Conservation (phyloP, 2,888 invertebrate genomes). For the Agriopis marginaria region DNA sequence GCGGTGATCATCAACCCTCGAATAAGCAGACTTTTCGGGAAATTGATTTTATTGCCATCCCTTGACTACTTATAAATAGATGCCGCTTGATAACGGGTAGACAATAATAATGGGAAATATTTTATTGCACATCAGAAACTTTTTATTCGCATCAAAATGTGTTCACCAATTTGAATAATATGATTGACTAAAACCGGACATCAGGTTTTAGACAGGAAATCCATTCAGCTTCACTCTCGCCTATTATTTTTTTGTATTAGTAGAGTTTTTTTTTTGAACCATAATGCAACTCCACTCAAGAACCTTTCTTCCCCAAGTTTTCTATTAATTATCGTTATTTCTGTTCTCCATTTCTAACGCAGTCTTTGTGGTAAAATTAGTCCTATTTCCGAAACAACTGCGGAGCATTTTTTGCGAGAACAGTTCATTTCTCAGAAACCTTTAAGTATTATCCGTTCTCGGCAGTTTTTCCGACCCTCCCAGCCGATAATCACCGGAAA, state of each 20-base stretch:
- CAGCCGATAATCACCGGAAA: constrained; percentile 57
- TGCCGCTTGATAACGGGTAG: constrained; percentile 11
- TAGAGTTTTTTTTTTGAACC: too few species aligned
- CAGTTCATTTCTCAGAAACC: constrained; percentile 54
- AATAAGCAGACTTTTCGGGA: constrained; percentile 50
- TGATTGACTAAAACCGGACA: too few species aligned
- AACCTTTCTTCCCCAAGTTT: too few species aligned
- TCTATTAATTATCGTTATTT: constrained; percentile 14
- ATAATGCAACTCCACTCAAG: too few species aligned
- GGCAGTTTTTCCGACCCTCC: constrained; percentile 38
- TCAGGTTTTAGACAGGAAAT: too few species aligned
- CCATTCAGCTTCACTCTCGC: too few species aligned
- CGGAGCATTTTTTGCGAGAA: constrained; percentile 45
- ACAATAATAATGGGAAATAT: background rate
- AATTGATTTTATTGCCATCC: constrained; percentile 57
- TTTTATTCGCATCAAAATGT: background rate
- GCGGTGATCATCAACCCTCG: constrained; percentile 43
- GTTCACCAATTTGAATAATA: background rate
- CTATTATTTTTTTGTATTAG: too few species aligned
- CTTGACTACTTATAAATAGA: constrained; percentile 31
- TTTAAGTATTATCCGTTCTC: constrained; percentile 51
- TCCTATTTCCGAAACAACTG: constrained; percentile 47
- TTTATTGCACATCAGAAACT: background rate
- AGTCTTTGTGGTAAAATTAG: constrained; percentile 46
- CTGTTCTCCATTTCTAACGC: constrained; percentile 17